Evolutionary conservation across 2,797 vertebrate species (phyloP), one percentile per base, ranked within the genome.

Genomic region (Bradypodion pumilum): DNA sequence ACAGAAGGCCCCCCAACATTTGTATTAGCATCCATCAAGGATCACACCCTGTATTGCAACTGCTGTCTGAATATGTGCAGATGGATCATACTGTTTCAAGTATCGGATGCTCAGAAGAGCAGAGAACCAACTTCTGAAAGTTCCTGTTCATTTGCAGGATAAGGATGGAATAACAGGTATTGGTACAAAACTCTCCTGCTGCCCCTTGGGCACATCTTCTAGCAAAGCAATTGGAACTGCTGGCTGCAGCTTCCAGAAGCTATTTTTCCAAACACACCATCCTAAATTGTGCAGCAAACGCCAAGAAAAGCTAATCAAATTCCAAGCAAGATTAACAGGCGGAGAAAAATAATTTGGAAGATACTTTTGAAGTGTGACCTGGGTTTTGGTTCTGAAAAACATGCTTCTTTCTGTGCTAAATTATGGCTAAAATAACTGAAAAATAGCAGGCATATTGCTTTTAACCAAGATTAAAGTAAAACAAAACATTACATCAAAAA

Each of bases 391-490:
- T 87, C 35, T 74, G 81, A 80, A 42, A 4, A 75, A 79, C 12
- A 82, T 66, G 90, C 8, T 66, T 66, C 10, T 59, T 37, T 59
- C 23, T 19, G 1, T 75, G 49, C 27, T 81, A 81, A 85, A 76
- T 70, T 49, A 56, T 56, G 52, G 52, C 15, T 21, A 56, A 56
- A 56, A 12, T 7, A 56, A 56, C 19, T 56, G 1, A 5, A 56
- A 56, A 56, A 40, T 62, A 46, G 73, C 9, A 69, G 7, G 12
- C 7, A 59, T 44, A 35, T 69, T 68, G 35, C 49, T 60, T 32
- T 65, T 5, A 85, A 49, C 69, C 86, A 88, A 89, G 83, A 32
- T 80, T 75, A 85, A 80, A 84, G 35, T 74, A 85, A 90, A 89
- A 87, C 62, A 7, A 88, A 65, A 29, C 27, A 21, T 42, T 35